Evolutionary conservation across 2,797 vertebrate genomes (phyloP), one percentile per base, ranked within the genome.

Genomic region (Chaetophractus vellerosus): DNA sequence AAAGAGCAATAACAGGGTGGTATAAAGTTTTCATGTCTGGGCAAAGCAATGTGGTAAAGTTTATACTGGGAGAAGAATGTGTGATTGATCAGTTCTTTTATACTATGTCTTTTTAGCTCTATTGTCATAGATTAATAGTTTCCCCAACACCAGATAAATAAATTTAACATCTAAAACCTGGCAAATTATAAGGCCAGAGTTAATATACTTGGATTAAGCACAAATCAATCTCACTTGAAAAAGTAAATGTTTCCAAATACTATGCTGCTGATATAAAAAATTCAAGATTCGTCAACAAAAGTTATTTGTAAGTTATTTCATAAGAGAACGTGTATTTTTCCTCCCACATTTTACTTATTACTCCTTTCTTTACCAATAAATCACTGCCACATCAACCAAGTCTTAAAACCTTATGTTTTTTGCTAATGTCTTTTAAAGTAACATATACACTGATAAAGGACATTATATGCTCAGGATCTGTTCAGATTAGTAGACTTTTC

Each of bases 401-500:
- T 41, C 94, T 74, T 89, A n/a, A 50, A 74, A 48, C 4, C 21
- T 74, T 28, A 57, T 79, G 4, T 41, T 69, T 78, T 71, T 33
- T 18, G 59, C 26, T 69, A 66, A 50, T 15, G 14, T 41, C 71
- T 87, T 75, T 80, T 50, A 84, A 41, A 68, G 28, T 57, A 63
- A 41, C 38, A 76, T 28, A 63, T 6, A 78, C 21, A 19, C 1
- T 12, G 50, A 84, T 41, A 33, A 64, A 72, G 19, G 18, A 87
- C 24, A 69, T 6, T 21, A 2, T 59, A 59, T 55, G 76, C 68
- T 71, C 74, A 82, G 36, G 69, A 78, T 76, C 11, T 48, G 15
- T 52, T 64, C 23, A 48, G 68, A 92, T 88, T 64, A 95, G 78
- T 26, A 84, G 50, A 81, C 69, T 79, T 90, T 90, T 55, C 50